phyloP scores from a whole-genome alignment of 2,797 vertebrate genomes.

The Lates japonicus region DNA sequence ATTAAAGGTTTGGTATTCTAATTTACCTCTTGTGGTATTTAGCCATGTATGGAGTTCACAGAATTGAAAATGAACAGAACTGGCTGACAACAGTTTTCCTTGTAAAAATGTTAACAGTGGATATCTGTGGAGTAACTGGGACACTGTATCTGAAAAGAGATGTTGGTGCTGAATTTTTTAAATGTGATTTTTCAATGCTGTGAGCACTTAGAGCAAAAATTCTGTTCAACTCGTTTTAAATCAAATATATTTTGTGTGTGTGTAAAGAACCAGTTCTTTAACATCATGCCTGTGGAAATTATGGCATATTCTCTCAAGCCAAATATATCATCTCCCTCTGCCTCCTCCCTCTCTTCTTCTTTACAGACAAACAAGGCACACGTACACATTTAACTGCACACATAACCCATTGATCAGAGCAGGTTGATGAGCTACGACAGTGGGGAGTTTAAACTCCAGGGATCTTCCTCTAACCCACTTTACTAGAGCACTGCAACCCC shows the following conservation, averaged over 20 bases:
- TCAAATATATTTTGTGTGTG: background rate
- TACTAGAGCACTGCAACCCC: conserved; percentile 31
- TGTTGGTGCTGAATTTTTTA: background rate
- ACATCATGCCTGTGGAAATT: background rate
- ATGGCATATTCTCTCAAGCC: background rate
- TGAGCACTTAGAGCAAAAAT: background rate
- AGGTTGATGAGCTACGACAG: conserved; percentile 47
- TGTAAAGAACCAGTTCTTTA: background rate
- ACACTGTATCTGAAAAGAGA: background rate
- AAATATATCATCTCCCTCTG: background rate
- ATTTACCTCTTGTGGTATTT: background rate
- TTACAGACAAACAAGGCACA: conserved; percentile 1
- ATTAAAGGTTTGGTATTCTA: background rate
- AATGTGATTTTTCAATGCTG: background rate
- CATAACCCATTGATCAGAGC: conserved; percentile 49
- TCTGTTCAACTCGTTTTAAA: background rate
- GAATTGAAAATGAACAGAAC: background rate
- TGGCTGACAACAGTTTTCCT: background rate
- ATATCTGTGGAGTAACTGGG: background rate
- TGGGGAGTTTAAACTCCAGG: conserved; percentile 54
- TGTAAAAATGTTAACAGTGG: background rate
- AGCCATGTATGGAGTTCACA: background rate
- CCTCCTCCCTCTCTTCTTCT: background rate
- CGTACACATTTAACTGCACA: conserved; percentile 1
- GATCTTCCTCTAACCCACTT: conserved; percentile 72